phyloP scores from a whole-genome alignment of 2,888 invertebrate species.

The Catotricha subobsoleta region DNA sequence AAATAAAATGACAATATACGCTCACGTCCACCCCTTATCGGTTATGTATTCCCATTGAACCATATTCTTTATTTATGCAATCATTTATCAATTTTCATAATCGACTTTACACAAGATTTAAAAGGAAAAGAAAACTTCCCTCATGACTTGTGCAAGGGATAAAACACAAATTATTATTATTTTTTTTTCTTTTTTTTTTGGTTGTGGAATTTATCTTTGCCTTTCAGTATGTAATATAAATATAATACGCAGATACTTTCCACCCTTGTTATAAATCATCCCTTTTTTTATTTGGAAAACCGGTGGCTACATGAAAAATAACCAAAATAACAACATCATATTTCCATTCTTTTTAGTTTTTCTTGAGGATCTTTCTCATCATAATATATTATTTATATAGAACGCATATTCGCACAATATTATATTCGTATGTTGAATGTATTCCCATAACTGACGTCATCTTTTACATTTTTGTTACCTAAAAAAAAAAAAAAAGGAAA shows the following conservation, averaged over 20 bases:
- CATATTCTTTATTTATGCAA: too few species aligned
- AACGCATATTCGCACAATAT: too few species aligned
- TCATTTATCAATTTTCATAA: slow-evolving; percentile 9
- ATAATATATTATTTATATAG: too few species aligned
- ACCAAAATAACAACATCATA: slow-evolving; percentile 5
- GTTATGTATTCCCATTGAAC: too few species aligned
- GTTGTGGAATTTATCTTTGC: slow-evolving; percentile 3
- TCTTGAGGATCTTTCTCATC: not conserved
- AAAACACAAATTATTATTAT: slow-evolving; percentile 6
- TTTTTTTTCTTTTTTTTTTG: slow-evolving; percentile 3
- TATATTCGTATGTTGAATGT: too few species aligned
- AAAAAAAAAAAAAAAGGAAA: not conserved
- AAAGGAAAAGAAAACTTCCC: slow-evolving; percentile 4
- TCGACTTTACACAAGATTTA: slow-evolving; percentile 8
- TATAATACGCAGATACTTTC: slow-evolving; percentile 5
- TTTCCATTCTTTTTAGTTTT: slow-evolving; percentile 1
- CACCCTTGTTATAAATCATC: slow-evolving; percentile 8
- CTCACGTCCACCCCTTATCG: too few species aligned
- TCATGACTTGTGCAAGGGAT: slow-evolving; percentile 5
- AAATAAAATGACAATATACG: too few species aligned
- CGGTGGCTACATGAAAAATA: slow-evolving; percentile 3
- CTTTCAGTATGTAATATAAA: slow-evolving; percentile 4
- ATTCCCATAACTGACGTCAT: slow-evolving; percentile 1
- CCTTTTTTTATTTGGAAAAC: too few species aligned
- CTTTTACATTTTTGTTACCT: not conserved